A percentile compares a stretch with the other conserved stretches of the same genome.
phyloP scores from a whole-genome alignment of 2,888 invertebrate genomes.

The Osedax frankpressi region DNA sequence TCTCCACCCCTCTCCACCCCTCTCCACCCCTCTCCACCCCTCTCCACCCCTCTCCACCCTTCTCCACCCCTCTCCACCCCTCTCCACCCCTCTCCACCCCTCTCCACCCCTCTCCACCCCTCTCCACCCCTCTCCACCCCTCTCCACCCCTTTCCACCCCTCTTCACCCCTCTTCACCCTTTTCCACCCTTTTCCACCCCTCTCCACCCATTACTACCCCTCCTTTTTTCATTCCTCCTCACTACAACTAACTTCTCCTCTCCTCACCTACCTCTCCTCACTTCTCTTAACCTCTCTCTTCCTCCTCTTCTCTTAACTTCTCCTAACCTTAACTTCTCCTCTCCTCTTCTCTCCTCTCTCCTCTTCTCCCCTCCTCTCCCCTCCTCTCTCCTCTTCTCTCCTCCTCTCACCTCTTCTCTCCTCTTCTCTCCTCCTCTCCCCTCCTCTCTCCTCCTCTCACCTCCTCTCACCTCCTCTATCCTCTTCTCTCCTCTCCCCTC shows the following conservation, averaged over 20 bases:
- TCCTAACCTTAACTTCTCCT: background rate
- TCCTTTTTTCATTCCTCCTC: background rate
- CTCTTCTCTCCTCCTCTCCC: too few species aligned
- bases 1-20: too few species aligned
- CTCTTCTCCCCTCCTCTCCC: too few species aligned
- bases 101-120: too few species aligned
- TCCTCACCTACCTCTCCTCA: background rate
- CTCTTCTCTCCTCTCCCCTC: background rate
- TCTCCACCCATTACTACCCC: background rate
- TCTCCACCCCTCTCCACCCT: too few species aligned
- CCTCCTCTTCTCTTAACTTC: slow-evolving; percentile 1
- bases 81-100: too few species aligned
- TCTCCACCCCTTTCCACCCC: too few species aligned
- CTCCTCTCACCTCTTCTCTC: too few species aligned
- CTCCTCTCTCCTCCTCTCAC: background rate
- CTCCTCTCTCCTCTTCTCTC: background rate
- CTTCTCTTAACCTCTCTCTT: background rate
- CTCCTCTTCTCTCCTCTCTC: background rate
- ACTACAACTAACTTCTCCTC: background rate
- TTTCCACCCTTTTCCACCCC: background rate
- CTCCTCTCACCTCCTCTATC: background rate
- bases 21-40: too few species aligned
- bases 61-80: too few species aligned
- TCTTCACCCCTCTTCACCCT: too few species aligned
- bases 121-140: too few species aligned